Evolutionary conservation across 2,113 vertebrate genomes (phyloP).

Genomic region (Gallinago jamesoni): DNA sequence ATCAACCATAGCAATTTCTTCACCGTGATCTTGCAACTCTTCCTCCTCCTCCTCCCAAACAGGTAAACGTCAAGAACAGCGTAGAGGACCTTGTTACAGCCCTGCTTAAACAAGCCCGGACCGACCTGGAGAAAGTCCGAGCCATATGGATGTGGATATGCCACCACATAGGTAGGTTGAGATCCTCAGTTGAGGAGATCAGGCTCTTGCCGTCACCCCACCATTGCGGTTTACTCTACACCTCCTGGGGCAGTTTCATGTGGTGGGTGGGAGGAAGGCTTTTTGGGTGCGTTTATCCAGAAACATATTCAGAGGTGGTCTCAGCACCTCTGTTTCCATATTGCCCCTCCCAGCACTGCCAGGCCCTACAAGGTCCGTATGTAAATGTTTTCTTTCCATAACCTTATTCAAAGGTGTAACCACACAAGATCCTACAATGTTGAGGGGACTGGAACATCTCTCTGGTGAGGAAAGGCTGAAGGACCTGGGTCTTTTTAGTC

Average conservation of each 20-base stretch:
- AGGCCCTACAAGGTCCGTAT: not conserved
- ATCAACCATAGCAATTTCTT: not conserved
- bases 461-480: no score
- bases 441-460: no score
- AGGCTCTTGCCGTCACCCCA: not conserved
- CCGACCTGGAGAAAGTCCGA: slow-evolving; percentile 80
- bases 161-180: slow-evolving; percentile 81
- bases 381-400: not conserved
- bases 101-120: slow-evolving; percentile 74
- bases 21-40: not conserved
- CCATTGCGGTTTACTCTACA: accelerated
- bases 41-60: not conserved
- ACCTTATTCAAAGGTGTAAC: accelerated
- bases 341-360: not conserved
- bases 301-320: not conserved
- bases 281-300: not conserved
- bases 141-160: slow-evolving; percentile 86
- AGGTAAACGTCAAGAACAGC: slow-evolving; percentile 70
- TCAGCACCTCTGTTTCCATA: not conserved
- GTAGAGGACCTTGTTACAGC: slow-evolving; percentile 75
- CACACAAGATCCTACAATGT: not conserved
- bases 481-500: no score
- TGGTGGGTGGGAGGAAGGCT: not conserved
- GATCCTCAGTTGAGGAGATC: not conserved
- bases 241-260: not conserved